A percentile compares a stretch with the other conserved stretches of the same genome.
Conservation (phyloP, 2,888 invertebrate species). For the Daptonema setosum region DNA sequence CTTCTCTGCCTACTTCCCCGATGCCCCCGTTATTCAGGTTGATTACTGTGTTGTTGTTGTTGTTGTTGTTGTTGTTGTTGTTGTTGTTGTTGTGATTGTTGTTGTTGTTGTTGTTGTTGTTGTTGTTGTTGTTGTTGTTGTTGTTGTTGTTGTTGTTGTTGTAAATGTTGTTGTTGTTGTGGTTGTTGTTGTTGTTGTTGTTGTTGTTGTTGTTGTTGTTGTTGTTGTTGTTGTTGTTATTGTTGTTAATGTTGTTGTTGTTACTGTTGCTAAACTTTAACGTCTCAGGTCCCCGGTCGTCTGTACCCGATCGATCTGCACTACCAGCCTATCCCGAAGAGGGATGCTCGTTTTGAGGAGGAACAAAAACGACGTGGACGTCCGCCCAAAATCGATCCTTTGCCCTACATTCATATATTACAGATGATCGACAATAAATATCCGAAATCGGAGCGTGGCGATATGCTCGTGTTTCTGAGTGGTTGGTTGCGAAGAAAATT, state of each 20-base stretch:
- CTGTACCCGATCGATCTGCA: slow-evolving; percentile 72
- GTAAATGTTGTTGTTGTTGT: too few relatives aligned
- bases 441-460: slow-evolving; percentile 62
- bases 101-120: not conserved
- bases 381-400: slow-evolving; percentile 53
- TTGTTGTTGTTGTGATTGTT: not conserved
- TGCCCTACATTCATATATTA: slow-evolving; percentile 73
- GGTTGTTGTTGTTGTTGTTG: too few relatives aligned
- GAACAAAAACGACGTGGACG: slow-evolving; percentile 37
- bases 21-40: slow-evolving; percentile 58
- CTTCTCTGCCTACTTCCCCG: slow-evolving; percentile 73
- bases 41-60: slow-evolving; percentile 9
- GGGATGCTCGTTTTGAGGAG: slow-evolving; percentile 22
- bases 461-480: slow-evolving; percentile 77
- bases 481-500: slow-evolving; percentile 37
- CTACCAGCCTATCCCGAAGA: slow-evolving; percentile 46
- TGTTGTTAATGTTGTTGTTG: too few relatives aligned
- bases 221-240: too few relatives aligned
- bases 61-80: too few relatives aligned
- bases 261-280: too few relatives aligned
- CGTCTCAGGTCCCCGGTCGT: slow-evolving; percentile 75
- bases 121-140: too few relatives aligned
- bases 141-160: slow-evolving; percentile 4
- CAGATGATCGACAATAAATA: slow-evolving; percentile 72
- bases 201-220: too few relatives aligned